These are phyloP conservation scores for Pantala flavescens DNA, from an alignment of 1,140 invertebrate species.

Conservation along the genomic window DNA sequence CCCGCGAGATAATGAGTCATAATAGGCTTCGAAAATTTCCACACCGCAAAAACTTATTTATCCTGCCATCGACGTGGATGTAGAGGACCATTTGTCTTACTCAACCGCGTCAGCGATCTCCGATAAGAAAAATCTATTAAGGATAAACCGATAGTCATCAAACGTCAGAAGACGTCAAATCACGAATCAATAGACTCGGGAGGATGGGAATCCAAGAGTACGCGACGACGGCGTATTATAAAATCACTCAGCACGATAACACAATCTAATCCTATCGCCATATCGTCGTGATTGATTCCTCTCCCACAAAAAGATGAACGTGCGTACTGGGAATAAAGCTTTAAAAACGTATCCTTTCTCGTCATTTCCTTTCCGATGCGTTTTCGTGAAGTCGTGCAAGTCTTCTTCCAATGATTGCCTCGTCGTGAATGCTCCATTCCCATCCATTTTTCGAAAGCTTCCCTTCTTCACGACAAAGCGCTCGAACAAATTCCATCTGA, in stretches of 20 bases:
- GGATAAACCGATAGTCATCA: neutral
- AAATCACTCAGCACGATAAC: neutral
- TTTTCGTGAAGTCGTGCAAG: no score
- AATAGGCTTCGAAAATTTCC: neutral
- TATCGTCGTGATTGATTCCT: neutral
- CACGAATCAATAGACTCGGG: neutral
- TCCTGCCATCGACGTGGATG: neutral
- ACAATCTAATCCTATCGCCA: neutral
- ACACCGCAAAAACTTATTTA: neutral
- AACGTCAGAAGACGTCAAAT: neutral
- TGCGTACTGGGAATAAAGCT: no score
- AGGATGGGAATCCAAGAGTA: neutral
- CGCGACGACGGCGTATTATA: neutral
- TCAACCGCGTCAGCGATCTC: neutral
- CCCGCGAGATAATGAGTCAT: neutral
- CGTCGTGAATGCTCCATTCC: no score
- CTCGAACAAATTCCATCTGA: neutral
- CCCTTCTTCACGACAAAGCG: neutral
- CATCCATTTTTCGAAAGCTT: neutral
- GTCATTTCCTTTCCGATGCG: no score
- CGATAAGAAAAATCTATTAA: slow-evolving; percentile 8
- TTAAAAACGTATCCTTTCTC: no score
- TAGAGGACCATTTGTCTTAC: neutral
- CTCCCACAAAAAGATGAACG: no score
- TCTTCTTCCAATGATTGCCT: no score